These are phyloP conservation scores for Cotesia typhae DNA, from an alignment of 1,140 invertebrate genomes.

Conservation along the genomic window DNA sequence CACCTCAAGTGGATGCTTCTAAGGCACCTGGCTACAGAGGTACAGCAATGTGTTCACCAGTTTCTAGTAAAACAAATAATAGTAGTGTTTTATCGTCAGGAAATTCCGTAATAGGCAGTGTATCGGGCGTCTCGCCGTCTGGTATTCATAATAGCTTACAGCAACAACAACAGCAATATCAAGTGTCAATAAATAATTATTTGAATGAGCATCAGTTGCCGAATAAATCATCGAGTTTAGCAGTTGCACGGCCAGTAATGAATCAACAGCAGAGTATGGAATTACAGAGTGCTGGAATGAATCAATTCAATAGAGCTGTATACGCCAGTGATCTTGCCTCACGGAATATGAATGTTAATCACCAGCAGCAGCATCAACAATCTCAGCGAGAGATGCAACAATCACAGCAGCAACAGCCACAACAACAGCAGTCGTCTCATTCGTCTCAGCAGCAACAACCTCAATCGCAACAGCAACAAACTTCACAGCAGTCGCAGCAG, in stretches of 20 bases:
- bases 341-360: conserved; percentile 40
- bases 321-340: conserved; percentile 53
- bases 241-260: conserved; percentile 57
- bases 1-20: conserved; percentile 75
- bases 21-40: conserved; percentile 85
- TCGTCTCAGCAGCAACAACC: conserved; percentile 34
- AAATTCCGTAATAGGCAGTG: conserved; percentile 19
- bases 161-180: conserved; percentile 51
- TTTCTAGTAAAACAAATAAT: conserved; percentile 71
- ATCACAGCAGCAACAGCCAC: conserved; percentile 33
- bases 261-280: conserved; percentile 53
- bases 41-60: conserved; percentile 75
- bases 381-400: conserved; percentile 41
- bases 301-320: conserved; percentile 53
- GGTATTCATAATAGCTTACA: conserved; percentile 55
- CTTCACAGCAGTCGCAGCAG: conserved; percentile 53
- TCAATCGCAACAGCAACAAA: conserved; percentile 49
- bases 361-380: conserved; percentile 37
- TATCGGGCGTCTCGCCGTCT: conserved; percentile 46
- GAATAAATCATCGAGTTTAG: conserved; percentile 57
- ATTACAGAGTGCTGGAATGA: conserved; percentile 38
- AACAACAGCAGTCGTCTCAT: conserved; percentile 38
- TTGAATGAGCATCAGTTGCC: conserved; percentile 48
- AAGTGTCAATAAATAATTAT: conserved; percentile 50
- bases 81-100: conserved; percentile 9